Evolutionary conservation across 1,140 invertebrate genomes (phyloP).

Genomic region (Aphis gossypii): DNA sequence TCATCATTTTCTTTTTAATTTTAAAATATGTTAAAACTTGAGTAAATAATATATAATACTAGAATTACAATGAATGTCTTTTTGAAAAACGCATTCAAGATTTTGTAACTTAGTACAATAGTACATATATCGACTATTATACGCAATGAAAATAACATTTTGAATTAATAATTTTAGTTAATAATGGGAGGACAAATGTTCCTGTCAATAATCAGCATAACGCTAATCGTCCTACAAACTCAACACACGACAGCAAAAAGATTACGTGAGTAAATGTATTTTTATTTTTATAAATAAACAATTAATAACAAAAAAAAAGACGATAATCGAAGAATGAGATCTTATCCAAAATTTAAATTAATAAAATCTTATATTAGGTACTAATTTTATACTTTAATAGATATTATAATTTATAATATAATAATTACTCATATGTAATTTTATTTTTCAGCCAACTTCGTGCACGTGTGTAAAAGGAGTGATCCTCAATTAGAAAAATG

Average conservation of each 20-base stretch:
- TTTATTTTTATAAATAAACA: background rate
- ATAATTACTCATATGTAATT: background rate
- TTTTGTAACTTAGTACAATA: background rate
- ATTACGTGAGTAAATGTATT: slow-evolving; percentile 38
- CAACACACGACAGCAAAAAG: slow-evolving; percentile 39
- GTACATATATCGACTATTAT: background rate
- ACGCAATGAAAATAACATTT: background rate
- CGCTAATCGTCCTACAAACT: slow-evolving; percentile 26
- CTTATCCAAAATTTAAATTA: background rate
- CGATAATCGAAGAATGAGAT: background rate
- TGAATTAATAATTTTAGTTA: slow-evolving; percentile 20
- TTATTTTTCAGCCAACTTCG: slow-evolving; percentile 68
- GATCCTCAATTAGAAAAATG: slow-evolving; percentile 70
- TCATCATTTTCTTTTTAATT: background rate
- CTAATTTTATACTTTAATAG: no score
- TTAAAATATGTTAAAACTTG: background rate
- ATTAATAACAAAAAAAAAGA: background rate
- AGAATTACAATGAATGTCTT: background rate
- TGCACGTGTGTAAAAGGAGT: slow-evolving; percentile 69
- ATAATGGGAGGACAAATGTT: slow-evolving; percentile 30
- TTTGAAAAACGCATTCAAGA: background rate
- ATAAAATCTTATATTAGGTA: background rate
- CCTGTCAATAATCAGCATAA: slow-evolving; percentile 17
- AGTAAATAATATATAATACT: background rate
- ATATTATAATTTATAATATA: background rate